Base-by-base conservation (phyloP, 2,888 invertebrate species). In the Papilio demoleus region DNA sequence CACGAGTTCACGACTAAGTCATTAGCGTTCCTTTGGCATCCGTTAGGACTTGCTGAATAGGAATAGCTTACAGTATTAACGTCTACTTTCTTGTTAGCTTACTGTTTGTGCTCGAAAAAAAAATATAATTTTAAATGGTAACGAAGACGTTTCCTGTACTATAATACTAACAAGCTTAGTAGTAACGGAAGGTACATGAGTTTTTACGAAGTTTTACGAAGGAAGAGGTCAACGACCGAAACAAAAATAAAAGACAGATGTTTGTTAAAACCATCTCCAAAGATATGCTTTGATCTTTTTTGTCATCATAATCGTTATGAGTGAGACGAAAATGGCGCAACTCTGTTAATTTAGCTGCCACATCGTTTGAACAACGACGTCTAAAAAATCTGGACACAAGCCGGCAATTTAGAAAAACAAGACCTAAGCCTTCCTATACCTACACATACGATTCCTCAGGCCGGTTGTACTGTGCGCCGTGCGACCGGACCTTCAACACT, bases 1-100 rank as follows among this genome's bases (percentile, higher is more conserved):
- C 53, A 56, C 53, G 53, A 53, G 45, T 19, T 45, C 19, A 45
- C 47, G 19, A 45, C 42, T n/a, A 19, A 19, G 12, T 47, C 47
- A 47, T 47, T 47, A 47, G 22, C 47, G 6, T 17, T n/a, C 4
- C 19, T 12, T 17, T 12, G 17, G n/a, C 22, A 22, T 47, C 47
- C 11, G 45, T 45, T 12, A 47, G 47, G 11, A 47, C 47, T 22
- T 19, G 3, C 47, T 47, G 22, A 22, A 47, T 47, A 47, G 22
- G 47, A 47, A 47, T 22, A 3, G 47, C 12, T 22, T 47, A 47
- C 47, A 19, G 47, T 47, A 45, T 45, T 45, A 45, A 45, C 19
- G 12, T 47, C 22, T 19, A 22, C 19, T 47, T 47, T 22, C 12
- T 47, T 4, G 11, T 22, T 22, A 47, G 1, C 0, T 22, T 47